Evolutionary conservation across 2,797 vertebrate genomes (phyloP), one percentile per base, ranked within the genome.

Genomic region (Acanthurus lineatus): DNA sequence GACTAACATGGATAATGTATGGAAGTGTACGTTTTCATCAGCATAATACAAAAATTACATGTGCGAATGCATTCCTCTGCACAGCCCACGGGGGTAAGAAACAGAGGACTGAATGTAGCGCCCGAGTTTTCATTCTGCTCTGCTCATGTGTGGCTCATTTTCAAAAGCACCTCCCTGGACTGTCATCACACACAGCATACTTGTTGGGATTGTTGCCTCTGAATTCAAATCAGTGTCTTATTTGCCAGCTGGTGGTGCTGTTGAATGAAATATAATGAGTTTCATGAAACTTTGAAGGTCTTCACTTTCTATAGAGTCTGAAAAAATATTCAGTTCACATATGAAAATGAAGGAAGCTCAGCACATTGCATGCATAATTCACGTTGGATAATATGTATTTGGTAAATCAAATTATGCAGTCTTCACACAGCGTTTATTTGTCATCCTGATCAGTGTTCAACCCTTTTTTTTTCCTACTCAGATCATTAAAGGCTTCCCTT

Each of bases 161-260:
- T 65, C 32, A 68, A 17, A 79, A 63, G n/a, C 25, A 57, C 28
- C 17, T 74, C 17, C 48, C 56, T 54, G 67, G 71, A 63, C 73
- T 71, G 49, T 66, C 47, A 62, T 65, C 73, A 78, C 71, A 73
- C 9, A 28, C 25, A 6, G 15, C 8, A 0, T 44, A 51, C 66
- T 82, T 72, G 51, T 40, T 25, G 5, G 42, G 61, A 45, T 69
- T n/a, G n/a, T 70, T 58, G 49, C 44, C 35, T 64, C 17, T 70
- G 71, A 76, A 87, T 87, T 80, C 73, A 61, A 82, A 89, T 82
- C 15, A 40, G 69, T 63, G 44, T 82, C 52, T 67, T 85, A 60
- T 84, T 74, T 73, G 48, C 89, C 88, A 88, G 86, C 72, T 81
- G 88, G 88, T 85, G 86, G 78, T 76, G 81, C 89, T 90, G 87